These are phyloP conservation scores for Myrmecophaga tridactyla DNA, from an alignment of 2,113 vertebrate genomes.

Conservation along the genomic window DNA sequence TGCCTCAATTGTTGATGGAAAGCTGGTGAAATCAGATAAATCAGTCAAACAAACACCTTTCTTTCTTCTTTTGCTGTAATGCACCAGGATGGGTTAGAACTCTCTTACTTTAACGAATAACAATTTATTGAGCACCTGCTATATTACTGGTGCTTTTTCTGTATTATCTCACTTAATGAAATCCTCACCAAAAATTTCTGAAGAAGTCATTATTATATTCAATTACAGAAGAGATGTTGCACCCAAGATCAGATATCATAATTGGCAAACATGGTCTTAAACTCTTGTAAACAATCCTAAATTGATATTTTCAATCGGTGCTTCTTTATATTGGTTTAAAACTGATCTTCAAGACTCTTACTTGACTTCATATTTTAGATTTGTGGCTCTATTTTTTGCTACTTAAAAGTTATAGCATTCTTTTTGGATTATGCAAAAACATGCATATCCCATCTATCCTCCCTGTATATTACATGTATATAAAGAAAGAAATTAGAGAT, in stretches of 20 bases:
- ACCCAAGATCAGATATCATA: fast-evolving
- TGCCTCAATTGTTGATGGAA: no score
- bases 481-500: not conserved
- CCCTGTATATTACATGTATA: fast-evolving
- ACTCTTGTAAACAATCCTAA: fast-evolving
- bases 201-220: not conserved
- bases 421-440: not conserved
- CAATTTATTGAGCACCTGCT: not conserved
- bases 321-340: not conserved
- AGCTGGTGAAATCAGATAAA: no score
- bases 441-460: not conserved
- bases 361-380: not conserved
- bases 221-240: no score
- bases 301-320: not conserved
- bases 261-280: fast-evolving
- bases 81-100: no score
- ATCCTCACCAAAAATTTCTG: not conserved
- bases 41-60: no score
- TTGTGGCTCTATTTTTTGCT: not conserved
- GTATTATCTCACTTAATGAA: not conserved
- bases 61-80: no score
- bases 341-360: not conserved
- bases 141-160: fast-evolving
- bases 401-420: not conserved
- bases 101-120: no score